Base-by-base conservation (phyloP, 2,888 invertebrate genomes). In the Limnephilus auricula region DNA sequence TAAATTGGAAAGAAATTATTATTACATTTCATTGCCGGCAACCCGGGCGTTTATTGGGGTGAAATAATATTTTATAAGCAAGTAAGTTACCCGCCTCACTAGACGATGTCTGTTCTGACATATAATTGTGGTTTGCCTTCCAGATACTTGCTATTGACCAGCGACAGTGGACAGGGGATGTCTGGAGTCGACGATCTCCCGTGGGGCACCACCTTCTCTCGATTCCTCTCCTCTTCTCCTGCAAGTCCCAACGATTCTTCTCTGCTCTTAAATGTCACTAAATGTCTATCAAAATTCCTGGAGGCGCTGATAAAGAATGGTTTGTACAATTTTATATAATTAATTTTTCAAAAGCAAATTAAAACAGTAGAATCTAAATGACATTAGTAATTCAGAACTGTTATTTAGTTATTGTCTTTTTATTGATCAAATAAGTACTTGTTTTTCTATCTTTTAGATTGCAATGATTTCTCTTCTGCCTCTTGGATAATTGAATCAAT, bases 201-300 rank as follows among this genome's bases (percentile, higher is more conserved):
- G 15, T 98, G 97, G 97, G 96, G 96, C 93, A 95, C 96, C 93
- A 96, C 96, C 0, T 96, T 97, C 93, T 95, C 95, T 50, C 95
- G 97, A 80, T 98, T 97, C 94, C 94, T 97, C 82, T 95, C 95
- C 91, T 96, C 97, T 2, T 96, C 97, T 85, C 97, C 97, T 0
- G 96, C 97, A 0, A 97, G 96, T 87, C 95, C 96, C 87, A 96
- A 97, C 79, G 97, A 98, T 94, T 96, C 96, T 32, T 94, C 96
- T 31, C 94, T 98, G 45, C 95, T 97, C 87, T 95, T 96, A 4
- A 94, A 96, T 50, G 94, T 97, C 88, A 93, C 96, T 13, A 94
- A 94, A 90, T 95, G 95, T 93, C 93, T 95, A 32, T 94, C 94
- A 45, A 93, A 94, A n/a, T 94, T 94, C 90, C 93, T 94, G 25